Evolutionary conservation across 2,113 vertebrate genomes (phyloP), one percentile per base, ranked within the genome.

Genomic region (Saccopteryx bilineata): DNA sequence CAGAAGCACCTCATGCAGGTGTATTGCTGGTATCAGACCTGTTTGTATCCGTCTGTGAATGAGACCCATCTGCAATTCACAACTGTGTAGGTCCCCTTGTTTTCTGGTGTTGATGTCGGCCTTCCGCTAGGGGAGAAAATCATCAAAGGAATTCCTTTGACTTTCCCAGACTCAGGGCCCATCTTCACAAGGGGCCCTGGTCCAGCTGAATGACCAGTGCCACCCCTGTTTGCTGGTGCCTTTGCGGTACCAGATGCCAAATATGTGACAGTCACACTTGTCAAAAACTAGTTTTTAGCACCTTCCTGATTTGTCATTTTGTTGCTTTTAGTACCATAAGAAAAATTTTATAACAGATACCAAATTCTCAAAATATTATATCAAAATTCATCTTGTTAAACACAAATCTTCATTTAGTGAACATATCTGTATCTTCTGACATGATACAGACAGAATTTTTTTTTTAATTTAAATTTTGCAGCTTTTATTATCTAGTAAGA

Each of bases 401-500:
- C 52, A 68, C 71, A 88, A 1, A n/a, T 56, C 69, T 90, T 95
- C 48, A 46, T 23, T 66, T 76, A 84, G 50, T 54, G 68, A 4
- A 14, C 12, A 5, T 58, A 48, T 61, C 74, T 89, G 28, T 39
- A 4, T 93, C 94, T 95, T 88, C 74, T 28, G 81, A 94, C 81
- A 26, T 48, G 66, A 71, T 56, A n/a, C 48, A 21, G 15, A 19
- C 9, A 66, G 75, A 72, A 54, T 0, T 1, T 23, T 84, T 23
- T 84, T 69, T 93, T 87, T 72, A 80, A 75, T 52, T 33, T 69
- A 94, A 78, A 96, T 78, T 86, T 91, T 79, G 1, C 65, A 13
- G 24, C 0, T 39, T 90, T 96, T 88, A 13, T 60, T 58, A 72
- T 46, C 92, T 86, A 87, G 87, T 12, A 9, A 56, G 61, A 93